Base-by-base conservation (phyloP, 2,113 vertebrate species). In the Amblyopsis rosae region DNA sequence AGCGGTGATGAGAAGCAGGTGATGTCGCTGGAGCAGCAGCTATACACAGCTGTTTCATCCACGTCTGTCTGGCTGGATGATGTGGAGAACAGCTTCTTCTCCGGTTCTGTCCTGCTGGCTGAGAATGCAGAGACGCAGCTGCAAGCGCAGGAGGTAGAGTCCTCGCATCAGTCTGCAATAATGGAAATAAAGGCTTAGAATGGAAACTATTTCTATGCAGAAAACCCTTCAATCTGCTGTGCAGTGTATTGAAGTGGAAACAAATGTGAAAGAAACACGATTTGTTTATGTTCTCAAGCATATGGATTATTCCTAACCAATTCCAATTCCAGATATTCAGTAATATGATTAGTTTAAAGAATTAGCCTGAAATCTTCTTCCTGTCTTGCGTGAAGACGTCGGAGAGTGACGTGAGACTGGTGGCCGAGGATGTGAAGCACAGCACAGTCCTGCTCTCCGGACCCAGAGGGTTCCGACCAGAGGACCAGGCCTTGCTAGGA, bases 51-150 rank as follows among this genome's bases (percentile, higher is more conserved):
- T 9, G 91, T 95, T 33, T 90, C 93, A 9, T 93, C 94, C 7
- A 92, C 95, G 0, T 95, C 95, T 0, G 67, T 88, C 4, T 98
- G 96, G 96, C 76, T 98, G 69, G 95, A 98, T 80, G 88, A 90
- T 1, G 93, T 98, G 1, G 96, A 98, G 82, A 94, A 95, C 62
- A 89, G 64, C 1, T 83, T 95, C 7, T 94, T 97, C 82, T 91
- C 94, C 54, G 85, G 93, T 47, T 86, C 93, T 5, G 87, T 91
- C 55, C 84, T 94, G 15, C 77, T 94, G 56, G 92, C 93, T 17
- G 94, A 96, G 82, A 93, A 95, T 66, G 83, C 93, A 1, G 94
- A 96, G 82, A 83, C 86, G 0, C 94, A 94, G 54, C 91, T 98
- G 46, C 90, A 85, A 65, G 92, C 93, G 33, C 95, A 97, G 64